Conservation (phyloP, 2,113 vertebrate genomes). For the Pardalotus punctatus region DNA sequence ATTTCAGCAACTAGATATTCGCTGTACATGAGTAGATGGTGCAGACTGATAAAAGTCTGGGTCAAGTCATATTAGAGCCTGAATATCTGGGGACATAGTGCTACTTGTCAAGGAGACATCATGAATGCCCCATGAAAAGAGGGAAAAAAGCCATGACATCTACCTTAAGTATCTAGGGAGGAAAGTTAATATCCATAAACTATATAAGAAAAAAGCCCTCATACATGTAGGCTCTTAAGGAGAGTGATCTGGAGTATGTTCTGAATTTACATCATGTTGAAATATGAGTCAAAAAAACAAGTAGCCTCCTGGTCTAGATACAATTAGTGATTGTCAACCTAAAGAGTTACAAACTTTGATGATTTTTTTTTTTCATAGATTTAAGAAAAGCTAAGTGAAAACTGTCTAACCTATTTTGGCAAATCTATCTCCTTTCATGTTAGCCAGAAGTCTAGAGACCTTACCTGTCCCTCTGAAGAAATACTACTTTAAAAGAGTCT, state of each 20-base stretch:
- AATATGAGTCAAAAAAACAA: not conserved
- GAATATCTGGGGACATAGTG: not conserved
- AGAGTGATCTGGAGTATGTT: not conserved
- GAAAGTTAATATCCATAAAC: not conserved
- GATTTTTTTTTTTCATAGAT: not conserved
- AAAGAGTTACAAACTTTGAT: not conserved
- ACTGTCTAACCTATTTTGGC: not conserved
- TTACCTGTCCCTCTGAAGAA: not conserved
- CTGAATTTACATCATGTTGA: not conserved
- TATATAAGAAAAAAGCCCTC: not conserved
- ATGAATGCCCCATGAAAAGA: not conserved
- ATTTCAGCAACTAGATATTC: not conserved
- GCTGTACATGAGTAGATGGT: not conserved
- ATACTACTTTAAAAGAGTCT: not conserved
- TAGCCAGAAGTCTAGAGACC: not conserved
- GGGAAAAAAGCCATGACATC: not conserved
- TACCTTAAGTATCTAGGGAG: not conserved
- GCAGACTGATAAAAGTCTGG: not conserved
- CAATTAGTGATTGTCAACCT: not conserved
- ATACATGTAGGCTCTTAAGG: not conserved
- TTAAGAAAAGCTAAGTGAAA: not conserved
- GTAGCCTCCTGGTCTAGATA: not conserved
- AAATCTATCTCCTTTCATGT: not conserved
- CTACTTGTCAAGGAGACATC: not conserved
- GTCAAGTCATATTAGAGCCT: not conserved